phyloP scores from a whole-genome alignment of 2,113 vertebrate genomes.

The Nerophis ophidion region DNA sequence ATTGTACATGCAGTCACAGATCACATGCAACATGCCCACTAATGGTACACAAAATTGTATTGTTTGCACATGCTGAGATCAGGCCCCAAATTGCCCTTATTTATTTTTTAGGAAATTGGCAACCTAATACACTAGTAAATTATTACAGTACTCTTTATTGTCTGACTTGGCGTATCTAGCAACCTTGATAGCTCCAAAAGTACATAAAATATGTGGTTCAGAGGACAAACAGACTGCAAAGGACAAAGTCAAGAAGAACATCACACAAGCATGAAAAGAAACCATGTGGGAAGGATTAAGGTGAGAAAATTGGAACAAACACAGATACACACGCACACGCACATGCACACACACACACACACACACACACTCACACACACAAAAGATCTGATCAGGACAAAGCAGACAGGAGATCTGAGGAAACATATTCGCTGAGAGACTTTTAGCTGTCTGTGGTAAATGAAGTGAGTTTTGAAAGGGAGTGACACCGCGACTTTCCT shows the following conservation, averaged over 20 bases:
- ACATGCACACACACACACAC: conserved; percentile 13
- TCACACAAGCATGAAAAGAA: conserved; percentile 45
- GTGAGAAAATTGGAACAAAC: conserved; percentile 41
- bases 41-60: too few relatives aligned
- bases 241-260: conserved; percentile 26
- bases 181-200: too few relatives aligned
- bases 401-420: conserved; percentile 50
- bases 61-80: too few relatives aligned
- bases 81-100: too few relatives aligned
- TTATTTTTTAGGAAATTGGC: too few relatives aligned
- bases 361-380: conserved; percentile 23
- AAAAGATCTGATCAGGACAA: conserved; percentile 43
- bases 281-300: conserved; percentile 59
- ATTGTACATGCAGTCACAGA: too few relatives aligned
- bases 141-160: too few relatives aligned
- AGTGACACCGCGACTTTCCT: conserved; percentile 45
- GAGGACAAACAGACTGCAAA: conserved; percentile 12
- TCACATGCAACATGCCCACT: too few relatives aligned
- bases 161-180: too few relatives aligned
- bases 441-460: conserved; percentile 45
- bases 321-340: conserved; percentile 13
- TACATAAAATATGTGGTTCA: neutral
- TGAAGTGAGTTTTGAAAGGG: conserved; percentile 24
- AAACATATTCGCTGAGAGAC: conserved; percentile 42
- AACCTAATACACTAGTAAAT: too few relatives aligned